Base-by-base conservation (phyloP, 2,113 vertebrate species). In the Cochlearius cochlearius region DNA sequence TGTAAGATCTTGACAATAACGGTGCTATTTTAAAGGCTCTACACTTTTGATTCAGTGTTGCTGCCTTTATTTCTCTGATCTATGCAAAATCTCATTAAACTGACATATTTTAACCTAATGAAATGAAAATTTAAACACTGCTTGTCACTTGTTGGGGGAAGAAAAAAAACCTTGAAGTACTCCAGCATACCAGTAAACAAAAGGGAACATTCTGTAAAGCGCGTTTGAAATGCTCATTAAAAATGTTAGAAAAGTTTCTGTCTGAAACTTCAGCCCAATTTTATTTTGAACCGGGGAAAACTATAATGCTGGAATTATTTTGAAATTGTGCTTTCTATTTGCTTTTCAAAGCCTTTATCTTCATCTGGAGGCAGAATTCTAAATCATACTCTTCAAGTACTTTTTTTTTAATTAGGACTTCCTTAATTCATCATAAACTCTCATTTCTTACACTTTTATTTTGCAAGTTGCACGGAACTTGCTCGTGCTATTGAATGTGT, bases 71-170 rank as follows among this genome's bases (percentile, higher is more conserved):
- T 93, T 62, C 41, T 96, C 63, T 88, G 67, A 88, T 88, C 71
- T 75, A 9, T 38, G 36, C 27, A 94, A 96, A 94, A 75, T 68
- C 30, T 93, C 30, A 84, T 86, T 95, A 71, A 82, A 58, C 3
- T 74, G 34, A 84, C 63, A 23, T n/a, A 43, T 84, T 92, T 88
- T 88, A 92, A 78, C 59, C n/a, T 87, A 94, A 94, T 92, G 76
- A 94, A 96, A 93, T 68, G 34, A 94, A 94, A 90, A 92, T 72
- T 34, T 64, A 78, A 95, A 74, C 16, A 20, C 39, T 75, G 47
- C 47, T 94, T 92, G 47, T 81, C 60, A 55, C 34, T 88, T 81
- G 23, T 60, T n/a, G 12, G 11, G 12, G 19, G 5, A 49, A 55
- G 30, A 10, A 53, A 59, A 53, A 47, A 36, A 41, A 23, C 2